These are phyloP conservation scores for Brachylomia viminalis DNA, from an alignment of 2,888 invertebrate genomes.

Conservation along the genomic window DNA sequence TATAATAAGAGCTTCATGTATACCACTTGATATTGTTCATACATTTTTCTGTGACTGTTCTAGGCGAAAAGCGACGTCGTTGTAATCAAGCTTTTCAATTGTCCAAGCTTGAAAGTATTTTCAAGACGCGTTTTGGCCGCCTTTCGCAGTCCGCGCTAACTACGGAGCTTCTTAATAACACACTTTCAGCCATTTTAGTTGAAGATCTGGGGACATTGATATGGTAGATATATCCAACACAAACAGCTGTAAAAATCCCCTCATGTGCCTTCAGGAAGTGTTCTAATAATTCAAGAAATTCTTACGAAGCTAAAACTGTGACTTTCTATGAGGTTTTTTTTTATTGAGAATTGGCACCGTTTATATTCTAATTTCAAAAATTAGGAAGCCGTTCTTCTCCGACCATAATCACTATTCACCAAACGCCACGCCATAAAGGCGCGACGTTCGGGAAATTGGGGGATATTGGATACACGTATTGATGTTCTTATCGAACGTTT, in stretches of 20 bases:
- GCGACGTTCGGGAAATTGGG: background rate
- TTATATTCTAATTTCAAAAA: background rate
- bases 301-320: background rate
- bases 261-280: background rate
- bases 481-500: background rate
- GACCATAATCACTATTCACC: background rate
- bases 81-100: background rate
- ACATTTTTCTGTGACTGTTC: background rate
- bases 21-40: background rate
- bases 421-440: background rate
- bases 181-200: background rate
- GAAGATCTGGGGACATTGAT: background rate
- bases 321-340: background rate
- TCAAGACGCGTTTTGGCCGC: background rate
- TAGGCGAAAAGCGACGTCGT: background rate
- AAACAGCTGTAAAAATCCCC: background rate
- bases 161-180: background rate
- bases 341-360: background rate
- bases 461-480: background rate
- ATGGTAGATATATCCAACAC: background rate
- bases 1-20: too few relatives aligned
- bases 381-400: background rate
- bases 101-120: background rate
- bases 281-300: background rate
- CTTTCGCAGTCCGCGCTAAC: background rate